phyloP scores from a whole-genome alignment of 37 sponge, comb jelly and placozoan genomes.

The Mnemiopsis leidyi region DNA sequence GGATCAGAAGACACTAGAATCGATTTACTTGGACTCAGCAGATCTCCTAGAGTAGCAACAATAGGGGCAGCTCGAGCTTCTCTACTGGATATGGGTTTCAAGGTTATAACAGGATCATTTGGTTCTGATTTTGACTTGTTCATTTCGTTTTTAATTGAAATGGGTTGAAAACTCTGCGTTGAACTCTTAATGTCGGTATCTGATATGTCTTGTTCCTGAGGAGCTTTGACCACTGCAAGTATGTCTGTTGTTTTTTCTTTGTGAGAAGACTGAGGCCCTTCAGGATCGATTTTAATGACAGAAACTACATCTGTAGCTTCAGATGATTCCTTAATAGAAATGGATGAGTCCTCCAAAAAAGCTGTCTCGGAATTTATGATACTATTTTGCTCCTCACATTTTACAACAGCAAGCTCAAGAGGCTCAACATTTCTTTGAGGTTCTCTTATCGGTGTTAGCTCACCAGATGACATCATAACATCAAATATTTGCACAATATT shows the following conservation, averaged over 20 bases:
- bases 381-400: background rate
- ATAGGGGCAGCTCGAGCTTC: background rate
- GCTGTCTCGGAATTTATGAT: background rate
- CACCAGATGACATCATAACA: background rate
- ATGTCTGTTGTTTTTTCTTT: too few relatives aligned
- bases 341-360: too few relatives aligned
- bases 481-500: background rate
- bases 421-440: background rate
- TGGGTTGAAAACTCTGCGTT: background rate
- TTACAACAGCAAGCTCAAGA: background rate
- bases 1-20: background rate
- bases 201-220: background rate
- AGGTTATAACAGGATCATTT: background rate
- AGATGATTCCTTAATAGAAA: background rate
- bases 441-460: background rate
- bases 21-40: background rate
- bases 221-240: too few relatives aligned
- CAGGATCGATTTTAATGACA: background rate
- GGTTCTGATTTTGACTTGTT: background rate
- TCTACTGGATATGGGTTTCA: background rate
- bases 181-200: background rate
- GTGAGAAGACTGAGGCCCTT: too few relatives aligned
- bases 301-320: background rate
- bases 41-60: background rate
- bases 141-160: slow-evolving; percentile 13